Evolutionary conservation across 2,888 invertebrate genomes (phyloP), one percentile per base, ranked within the genome.

Genomic region (Abscondita cerata): DNA sequence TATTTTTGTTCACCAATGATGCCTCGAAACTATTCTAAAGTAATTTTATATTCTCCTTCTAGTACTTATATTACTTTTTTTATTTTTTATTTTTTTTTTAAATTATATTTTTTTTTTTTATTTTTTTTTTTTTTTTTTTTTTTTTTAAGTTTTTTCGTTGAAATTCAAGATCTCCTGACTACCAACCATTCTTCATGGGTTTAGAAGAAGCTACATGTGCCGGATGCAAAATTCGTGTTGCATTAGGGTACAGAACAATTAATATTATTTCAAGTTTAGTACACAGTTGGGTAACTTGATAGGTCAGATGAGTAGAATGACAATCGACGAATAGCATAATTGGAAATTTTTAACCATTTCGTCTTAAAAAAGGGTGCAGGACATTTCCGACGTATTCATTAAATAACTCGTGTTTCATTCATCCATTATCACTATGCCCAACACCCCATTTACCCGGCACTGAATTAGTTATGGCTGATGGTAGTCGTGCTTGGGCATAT

Each of bases 191-290:
- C 19, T 70, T 70, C 2, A 69, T 25, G 0, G 69, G 69, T 16
- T 66, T 68, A 51, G 70, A 67, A 1, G 66, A 64, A 8, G 70
- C 47, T n/a, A 75, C 70, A 54, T 73, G 72, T 1, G 63, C 64
- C 4, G 72, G 73, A 48, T 73, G 71, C 1, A 73, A 53, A 31
- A 74, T 68, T 25, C 69, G 41, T 25, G 72, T 72, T 9, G 71
- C 63, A 16, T 72, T 74, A 4, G 72, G 71, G 54, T 72, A 70
- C 9, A 73, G 53, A 18, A 64, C 62, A 46, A 70, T 57, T 34
- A 73, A 46, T 34, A 71, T 60, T 20, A 73, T 73, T 46, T 70
- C 46, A 6, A 71, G 51, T 56, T 72, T 62, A 12, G 52, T 53
- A 58, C 73, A 73, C 1, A 73, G 52, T 40, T 69, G 55, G 40